Base-by-base conservation (phyloP, 2,797 vertebrate species). In the Trachops cirrhosus region DNA sequence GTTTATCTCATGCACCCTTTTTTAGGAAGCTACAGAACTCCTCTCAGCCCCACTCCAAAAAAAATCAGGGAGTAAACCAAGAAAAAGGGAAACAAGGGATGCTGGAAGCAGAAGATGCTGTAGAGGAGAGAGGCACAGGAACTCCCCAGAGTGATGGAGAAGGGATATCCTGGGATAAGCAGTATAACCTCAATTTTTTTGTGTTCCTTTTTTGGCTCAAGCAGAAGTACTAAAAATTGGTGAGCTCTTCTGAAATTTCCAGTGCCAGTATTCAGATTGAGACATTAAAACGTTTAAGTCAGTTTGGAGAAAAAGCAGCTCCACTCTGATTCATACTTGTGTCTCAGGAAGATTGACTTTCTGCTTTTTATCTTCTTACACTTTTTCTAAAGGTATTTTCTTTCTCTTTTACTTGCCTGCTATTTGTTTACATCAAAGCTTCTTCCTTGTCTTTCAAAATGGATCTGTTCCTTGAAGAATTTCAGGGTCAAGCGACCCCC, bases 181-280 rank as follows among this genome's bases (percentile, higher is more conserved):
- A 84, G 6, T 6, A 68, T 24, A 34, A 32, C 39, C 44, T 70
- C 24, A 80, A 6, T 91, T 89, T 90, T 85, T 89, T 54, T 83
- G 48, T 92, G 24, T 78, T 80, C 32, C 77, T 54, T 91, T 93
- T 91, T 82, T 94, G 48, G 68, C 78, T 92, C n/a, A 92, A 85
- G 70, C 29, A 83, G 75, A 91, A 62, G 78, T 21, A 54, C 52
- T 85, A 82, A 94, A 96, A 80, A 44, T 48, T 34, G 7, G 26
- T 41, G 46, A 94, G 24, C 29, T 91, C 32, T 46, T 73, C 75
- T 73, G 67, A 92, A 91, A 71, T 80, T 44, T 94, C 82, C 44
- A 84, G 74, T 54, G 50, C 46, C 22, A 16, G 70, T 73, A 26
- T 80, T 84, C 57, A 87, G 52, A 82, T 68, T 54, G 79, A 91